Percentiles rank a stretch among this genome's conserved stretches.
These are phyloP conservation scores for Heliconius hortense DNA, from an alignment of 2,888 invertebrate genomes.

Conservation along the genomic window DNA sequence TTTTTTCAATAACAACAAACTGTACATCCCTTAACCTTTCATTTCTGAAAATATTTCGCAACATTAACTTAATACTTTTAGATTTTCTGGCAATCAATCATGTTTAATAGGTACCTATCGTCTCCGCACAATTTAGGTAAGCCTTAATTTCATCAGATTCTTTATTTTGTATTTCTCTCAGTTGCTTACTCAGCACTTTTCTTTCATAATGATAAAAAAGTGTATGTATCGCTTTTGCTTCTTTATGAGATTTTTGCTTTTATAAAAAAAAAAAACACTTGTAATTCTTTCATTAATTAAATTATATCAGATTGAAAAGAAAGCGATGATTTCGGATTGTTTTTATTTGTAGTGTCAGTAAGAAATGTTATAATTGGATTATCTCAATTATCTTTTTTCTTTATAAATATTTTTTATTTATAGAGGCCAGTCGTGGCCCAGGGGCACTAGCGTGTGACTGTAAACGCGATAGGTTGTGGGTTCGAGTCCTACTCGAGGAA, in stretches of 20 bases:
- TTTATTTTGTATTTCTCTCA: slow-evolving; percentile 9
- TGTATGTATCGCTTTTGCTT: neutral
- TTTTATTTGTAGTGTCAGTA: neutral
- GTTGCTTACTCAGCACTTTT: slow-evolving; percentile 16
- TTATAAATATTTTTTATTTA: no score
- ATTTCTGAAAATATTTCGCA: slow-evolving; percentile 21
- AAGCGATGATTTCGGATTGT: neutral
- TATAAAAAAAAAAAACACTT: no score
- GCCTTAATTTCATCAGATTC: slow-evolving; percentile 11
- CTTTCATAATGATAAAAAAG: slow-evolving; percentile 9
- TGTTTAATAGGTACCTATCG: slow-evolving; percentile 7
- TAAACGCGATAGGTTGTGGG: no score
- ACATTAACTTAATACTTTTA: slow-evolving; percentile 30
- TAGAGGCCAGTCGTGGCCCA: no score
- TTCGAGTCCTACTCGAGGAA: no score
- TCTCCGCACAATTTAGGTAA: slow-evolving; percentile 23
- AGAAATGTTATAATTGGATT: neutral
- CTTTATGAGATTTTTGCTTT: no score
- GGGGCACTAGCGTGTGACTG: no score
- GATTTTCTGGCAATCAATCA: slow-evolving; percentile 25
- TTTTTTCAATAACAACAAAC: neutral
- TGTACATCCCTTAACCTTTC: slow-evolving; percentile 9
- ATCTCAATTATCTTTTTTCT: neutral
- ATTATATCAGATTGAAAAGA: neutral
- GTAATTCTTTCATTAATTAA: neutral